Evolutionary conservation across 2,888 invertebrate genomes (phyloP).

Genomic region (Aproaerema taeniolella): DNA sequence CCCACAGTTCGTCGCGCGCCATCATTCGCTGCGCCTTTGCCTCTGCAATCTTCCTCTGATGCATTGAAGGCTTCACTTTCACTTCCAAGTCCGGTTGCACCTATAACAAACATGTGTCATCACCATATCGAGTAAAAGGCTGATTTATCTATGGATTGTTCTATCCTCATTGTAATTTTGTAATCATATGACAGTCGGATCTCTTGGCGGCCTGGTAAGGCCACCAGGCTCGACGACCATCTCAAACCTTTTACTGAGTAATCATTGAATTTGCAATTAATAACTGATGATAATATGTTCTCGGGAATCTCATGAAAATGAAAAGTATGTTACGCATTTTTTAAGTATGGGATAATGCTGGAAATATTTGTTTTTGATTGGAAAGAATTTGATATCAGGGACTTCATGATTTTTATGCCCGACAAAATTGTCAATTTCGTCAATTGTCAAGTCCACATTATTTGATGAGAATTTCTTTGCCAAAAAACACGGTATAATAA

Average conservation of each 20-base stretch:
- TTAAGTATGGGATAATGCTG: too few relatives aligned
- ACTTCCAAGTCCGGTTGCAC: constrained; percentile 94
- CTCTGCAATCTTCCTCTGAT: constrained; percentile 86
- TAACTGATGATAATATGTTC: too few relatives aligned
- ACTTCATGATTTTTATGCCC: too few relatives aligned
- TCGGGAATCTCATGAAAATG: too few relatives aligned
- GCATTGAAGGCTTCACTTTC: constrained; percentile 95
- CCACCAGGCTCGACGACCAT: constrained; percentile 62
- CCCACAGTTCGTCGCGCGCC: constrained; percentile 82
- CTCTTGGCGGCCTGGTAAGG: constrained; percentile 49
- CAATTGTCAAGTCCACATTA: too few relatives aligned
- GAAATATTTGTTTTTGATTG: too few relatives aligned
- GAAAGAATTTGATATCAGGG: too few relatives aligned
- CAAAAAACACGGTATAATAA: too few relatives aligned
- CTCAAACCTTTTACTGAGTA: constrained; percentile 78
- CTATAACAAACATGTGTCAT: constrained; percentile 30
- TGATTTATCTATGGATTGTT: not conserved
- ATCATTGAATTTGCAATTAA: constrained; percentile 46
- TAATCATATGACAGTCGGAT: constrained; percentile 61
- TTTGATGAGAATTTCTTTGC: too few relatives aligned
- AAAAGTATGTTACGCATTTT: too few relatives aligned
- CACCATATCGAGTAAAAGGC: not conserved
- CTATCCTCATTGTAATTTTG: constrained; percentile 52
- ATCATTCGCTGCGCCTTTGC: constrained; percentile 90
- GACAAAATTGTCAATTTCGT: too few relatives aligned